These are phyloP conservation scores for Monarcha castaneiventris DNA, from an alignment of 2,113 vertebrate genomes.

Conservation along the genomic window DNA sequence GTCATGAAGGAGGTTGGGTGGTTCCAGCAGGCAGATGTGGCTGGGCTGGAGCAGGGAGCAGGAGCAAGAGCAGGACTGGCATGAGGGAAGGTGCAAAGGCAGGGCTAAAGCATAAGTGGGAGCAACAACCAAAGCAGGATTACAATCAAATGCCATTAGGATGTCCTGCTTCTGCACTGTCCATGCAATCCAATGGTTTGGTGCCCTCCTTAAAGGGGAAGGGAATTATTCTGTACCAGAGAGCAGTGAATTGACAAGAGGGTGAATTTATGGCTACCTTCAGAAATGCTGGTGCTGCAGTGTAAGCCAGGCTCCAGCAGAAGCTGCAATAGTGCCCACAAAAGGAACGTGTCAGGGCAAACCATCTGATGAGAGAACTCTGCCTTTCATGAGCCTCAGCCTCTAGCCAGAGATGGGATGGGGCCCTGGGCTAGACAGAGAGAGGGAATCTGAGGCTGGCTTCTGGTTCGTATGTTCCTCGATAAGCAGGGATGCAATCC, in stretches of 20 bases:
- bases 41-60: not conserved
- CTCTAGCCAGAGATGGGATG: too few species aligned
- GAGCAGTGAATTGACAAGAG: not conserved
- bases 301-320: not conserved
- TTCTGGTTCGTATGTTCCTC: not conserved
- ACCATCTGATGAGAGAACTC: not conserved
- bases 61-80: not conserved
- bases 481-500: not conserved
- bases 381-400: not conserved
- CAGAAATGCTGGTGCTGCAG: not conserved
- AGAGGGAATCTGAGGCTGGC: not conserved
- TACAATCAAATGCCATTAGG: not conserved
- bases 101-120: not conserved
- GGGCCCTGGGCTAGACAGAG: not conserved
- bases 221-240: not conserved
- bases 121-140: not conserved
- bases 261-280: not conserved
- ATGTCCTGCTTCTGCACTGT: not conserved
- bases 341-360: not conserved
- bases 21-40: not conserved
- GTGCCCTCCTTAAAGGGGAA: not conserved
- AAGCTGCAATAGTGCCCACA: not conserved
- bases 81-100: not conserved
- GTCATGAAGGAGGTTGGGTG: not conserved
- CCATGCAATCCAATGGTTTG: not conserved